Percentiles rank a stretch among this genome's conserved stretches.
These are phyloP conservation scores for Pseudocheirus occidentalis DNA, from an alignment of 2,797 vertebrate genomes.

Conservation along the genomic window DNA sequence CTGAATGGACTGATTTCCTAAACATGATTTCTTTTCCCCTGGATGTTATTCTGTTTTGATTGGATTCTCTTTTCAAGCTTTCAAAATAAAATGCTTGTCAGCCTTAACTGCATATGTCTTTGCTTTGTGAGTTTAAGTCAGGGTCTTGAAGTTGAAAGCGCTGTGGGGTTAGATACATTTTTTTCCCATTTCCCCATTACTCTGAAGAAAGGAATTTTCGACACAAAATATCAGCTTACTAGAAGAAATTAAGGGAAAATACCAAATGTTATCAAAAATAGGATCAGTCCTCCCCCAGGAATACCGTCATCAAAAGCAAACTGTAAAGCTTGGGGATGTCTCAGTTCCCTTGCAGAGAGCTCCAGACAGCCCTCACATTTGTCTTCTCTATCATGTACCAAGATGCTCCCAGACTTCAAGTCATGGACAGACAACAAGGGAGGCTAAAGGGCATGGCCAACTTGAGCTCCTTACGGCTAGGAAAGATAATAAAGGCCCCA, in stretches of 20 bases:
- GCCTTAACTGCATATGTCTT: not conserved
- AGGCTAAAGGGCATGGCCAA: not conserved
- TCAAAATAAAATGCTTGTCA: not conserved
- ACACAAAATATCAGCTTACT: constrained; percentile 64
- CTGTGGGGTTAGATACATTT: not conserved
- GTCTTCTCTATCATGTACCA: not conserved
- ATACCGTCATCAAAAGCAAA: not conserved
- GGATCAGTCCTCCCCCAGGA: constrained; percentile 41
- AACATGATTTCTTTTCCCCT: not conserved
- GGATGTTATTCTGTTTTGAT: rapidly evolving
- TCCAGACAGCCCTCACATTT: too few species aligned
- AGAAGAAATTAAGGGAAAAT: constrained; percentile 74
- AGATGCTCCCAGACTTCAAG: not conserved
- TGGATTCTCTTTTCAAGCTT: not conserved
- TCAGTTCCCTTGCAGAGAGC: constrained; percentile 1
- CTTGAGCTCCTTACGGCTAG: not conserved
- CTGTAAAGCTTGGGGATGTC: not conserved
- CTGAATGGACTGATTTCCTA: not conserved
- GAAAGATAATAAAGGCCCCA: not conserved
- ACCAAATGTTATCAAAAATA: constrained; percentile 53
- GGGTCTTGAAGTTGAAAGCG: not conserved
- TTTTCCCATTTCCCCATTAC: constrained; percentile 59
- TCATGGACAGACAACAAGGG: constrained; percentile 7
- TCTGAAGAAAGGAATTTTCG: constrained; percentile 50
- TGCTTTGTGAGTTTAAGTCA: not conserved